These are phyloP conservation scores for Alectoris magna DNA, from an alignment of 2,797 vertebrate genomes.

Conservation along the genomic window DNA sequence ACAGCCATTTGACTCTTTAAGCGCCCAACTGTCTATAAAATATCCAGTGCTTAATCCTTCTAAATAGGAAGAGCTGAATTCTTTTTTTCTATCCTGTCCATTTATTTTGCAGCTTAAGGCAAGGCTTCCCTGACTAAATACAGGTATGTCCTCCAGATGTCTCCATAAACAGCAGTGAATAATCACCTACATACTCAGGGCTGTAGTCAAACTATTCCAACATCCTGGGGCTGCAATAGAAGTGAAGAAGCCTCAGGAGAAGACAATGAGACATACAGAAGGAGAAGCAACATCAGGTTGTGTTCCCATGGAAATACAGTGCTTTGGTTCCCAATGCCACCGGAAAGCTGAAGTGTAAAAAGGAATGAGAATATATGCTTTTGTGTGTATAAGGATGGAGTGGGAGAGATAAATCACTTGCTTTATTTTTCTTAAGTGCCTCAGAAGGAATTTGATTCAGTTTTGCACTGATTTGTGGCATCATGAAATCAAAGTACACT, in stretches of 20 bases:
- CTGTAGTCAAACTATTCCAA: background rate
- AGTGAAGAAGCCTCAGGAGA: background rate
- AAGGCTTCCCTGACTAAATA: background rate
- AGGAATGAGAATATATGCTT: background rate
- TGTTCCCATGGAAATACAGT: background rate
- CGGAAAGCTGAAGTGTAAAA: background rate
- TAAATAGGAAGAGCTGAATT: background rate
- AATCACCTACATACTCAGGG: background rate
- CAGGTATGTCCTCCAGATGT: background rate
- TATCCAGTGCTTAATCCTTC: background rate
- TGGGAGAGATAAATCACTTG: background rate
- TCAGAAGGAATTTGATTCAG: background rate
- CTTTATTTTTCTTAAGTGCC: background rate
- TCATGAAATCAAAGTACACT: background rate
- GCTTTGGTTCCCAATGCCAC: background rate
- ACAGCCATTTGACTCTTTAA: background rate
- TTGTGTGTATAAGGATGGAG: background rate
- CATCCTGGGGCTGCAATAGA: background rate
- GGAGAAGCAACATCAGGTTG: background rate
- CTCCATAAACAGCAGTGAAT: background rate
- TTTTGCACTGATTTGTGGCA: background rate
- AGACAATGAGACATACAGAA: accelerated
- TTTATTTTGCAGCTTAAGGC: conserved; percentile 7
- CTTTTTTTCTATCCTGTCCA: background rate
- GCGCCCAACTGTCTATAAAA: background rate